These are phyloP conservation scores for Gorsachius goisagi DNA, from an alignment of 2,113 vertebrate species.

Conservation along the genomic window DNA sequence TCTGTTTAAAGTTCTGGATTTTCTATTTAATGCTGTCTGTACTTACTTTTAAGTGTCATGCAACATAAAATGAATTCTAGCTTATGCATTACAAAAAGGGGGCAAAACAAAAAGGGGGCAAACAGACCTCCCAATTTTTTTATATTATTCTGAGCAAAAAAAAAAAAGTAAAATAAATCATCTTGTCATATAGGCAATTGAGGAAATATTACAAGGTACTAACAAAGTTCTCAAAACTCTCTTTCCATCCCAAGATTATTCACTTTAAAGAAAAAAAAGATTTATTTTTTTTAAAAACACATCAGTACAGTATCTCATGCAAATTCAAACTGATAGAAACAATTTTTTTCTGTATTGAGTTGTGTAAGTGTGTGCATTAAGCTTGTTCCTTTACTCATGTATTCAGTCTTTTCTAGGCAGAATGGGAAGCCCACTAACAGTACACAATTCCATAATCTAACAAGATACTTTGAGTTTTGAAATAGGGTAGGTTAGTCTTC, in stretches of 20 bases:
- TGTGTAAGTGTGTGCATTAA: background rate
- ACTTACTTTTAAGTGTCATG: background rate
- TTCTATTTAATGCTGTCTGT: background rate
- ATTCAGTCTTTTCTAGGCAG: background rate
- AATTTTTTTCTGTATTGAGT: background rate
- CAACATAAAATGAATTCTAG: background rate
- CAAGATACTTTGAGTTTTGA: background rate
- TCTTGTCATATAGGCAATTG: background rate
- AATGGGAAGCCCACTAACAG: background rate
- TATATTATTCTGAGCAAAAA: background rate
- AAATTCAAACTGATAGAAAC: background rate
- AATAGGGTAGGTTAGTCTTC: background rate
- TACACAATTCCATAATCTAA: background rate
- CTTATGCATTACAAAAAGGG: background rate
- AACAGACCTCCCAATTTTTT: background rate
- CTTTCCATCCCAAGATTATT: background rate
- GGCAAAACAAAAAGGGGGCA: background rate
- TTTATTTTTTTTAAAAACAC: background rate
- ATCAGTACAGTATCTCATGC: background rate
- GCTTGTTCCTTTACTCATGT: background rate
- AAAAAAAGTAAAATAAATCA: background rate
- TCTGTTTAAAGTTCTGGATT: background rate
- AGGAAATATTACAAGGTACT: background rate
- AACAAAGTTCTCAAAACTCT: background rate
- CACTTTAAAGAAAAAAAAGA: background rate